phyloP scores from a whole-genome alignment of 2,888 invertebrate species.

The Thera britannica region DNA sequence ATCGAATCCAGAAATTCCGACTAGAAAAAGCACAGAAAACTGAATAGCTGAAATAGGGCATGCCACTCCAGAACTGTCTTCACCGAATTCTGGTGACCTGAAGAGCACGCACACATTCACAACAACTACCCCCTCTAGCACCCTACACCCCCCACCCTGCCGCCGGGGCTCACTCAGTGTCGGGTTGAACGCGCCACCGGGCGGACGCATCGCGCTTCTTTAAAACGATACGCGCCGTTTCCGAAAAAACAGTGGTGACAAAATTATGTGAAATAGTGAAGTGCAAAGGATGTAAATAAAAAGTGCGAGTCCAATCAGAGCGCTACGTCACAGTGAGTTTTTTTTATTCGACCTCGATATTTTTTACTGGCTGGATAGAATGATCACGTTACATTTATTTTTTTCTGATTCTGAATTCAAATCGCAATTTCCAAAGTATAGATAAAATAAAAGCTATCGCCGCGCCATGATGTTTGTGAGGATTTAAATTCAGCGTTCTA shows the following conservation, averaged over 20 bases:
- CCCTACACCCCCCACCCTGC: constrained; percentile 43
- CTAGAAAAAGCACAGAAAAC: constrained; percentile 35
- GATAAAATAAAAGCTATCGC: neutral
- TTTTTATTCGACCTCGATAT: constrained; percentile 37
- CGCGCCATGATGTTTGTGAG: neutral
- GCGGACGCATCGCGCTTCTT: constrained; percentile 42
- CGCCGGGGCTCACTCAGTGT: constrained; percentile 60
- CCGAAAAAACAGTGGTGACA: constrained; percentile 27
- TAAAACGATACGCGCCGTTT: constrained; percentile 34
- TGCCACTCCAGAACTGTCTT: constrained; percentile 67
- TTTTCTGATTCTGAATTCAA: constrained; percentile 20
- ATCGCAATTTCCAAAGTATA: neutral
- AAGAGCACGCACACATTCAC: constrained; percentile 60
- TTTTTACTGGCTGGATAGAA: constrained; percentile 24
- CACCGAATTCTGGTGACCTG: constrained; percentile 79
- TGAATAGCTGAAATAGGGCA: constrained; percentile 65
- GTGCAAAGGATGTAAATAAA: constrained; percentile 35
- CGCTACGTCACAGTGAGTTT: constrained; percentile 43
- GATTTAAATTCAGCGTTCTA: constrained; percentile 20
- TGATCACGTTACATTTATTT: constrained; percentile 19
- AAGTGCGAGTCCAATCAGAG: constrained; percentile 36
- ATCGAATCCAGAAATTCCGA: constrained; percentile 22
- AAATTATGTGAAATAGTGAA: constrained; percentile 33
- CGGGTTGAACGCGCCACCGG: constrained; percentile 49
- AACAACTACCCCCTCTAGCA: constrained; percentile 53